A percentile compares a stretch with the other conserved stretches of the same genome.
phyloP scores from a whole-genome alignment of 2,888 invertebrate species.

The Zelleria hepariella region DNA sequence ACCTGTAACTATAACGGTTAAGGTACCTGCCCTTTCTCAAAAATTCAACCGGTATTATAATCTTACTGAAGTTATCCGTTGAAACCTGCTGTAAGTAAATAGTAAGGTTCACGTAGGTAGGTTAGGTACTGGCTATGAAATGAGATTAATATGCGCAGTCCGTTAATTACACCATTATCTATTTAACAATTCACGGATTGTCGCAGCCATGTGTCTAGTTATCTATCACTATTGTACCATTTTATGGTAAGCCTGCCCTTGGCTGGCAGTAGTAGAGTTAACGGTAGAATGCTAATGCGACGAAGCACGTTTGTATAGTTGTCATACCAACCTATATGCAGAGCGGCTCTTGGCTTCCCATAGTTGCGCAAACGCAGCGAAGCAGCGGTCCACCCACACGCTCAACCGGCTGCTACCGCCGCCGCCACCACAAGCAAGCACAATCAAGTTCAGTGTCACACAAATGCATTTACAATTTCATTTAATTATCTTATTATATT shows the following conservation, averaged over 20 bases:
- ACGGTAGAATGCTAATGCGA: slow-evolving; percentile 65
- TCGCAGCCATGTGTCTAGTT: not conserved
- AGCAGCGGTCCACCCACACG: slow-evolving; percentile 17
- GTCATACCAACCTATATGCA: slow-evolving; percentile 16
- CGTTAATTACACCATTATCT: not conserved
- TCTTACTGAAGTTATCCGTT: too few species aligned
- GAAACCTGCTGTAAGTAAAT: too few species aligned
- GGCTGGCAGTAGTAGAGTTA: slow-evolving; percentile 39
- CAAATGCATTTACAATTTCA: too few species aligned
- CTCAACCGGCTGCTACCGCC: slow-evolving; percentile 22
- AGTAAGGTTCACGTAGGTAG: too few species aligned
- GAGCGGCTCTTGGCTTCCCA: slow-evolving; percentile 20
- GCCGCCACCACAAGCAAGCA: slow-evolving; percentile 26
- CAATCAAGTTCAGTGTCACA: slow-evolving; percentile 61
- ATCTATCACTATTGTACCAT: not conserved
- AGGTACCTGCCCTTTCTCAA: too few species aligned
- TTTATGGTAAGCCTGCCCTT: slow-evolving; percentile 30
- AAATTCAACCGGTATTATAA: too few species aligned
- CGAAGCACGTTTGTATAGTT: slow-evolving; percentile 37
- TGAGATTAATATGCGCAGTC: not conserved
- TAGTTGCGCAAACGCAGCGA: slow-evolving; percentile 50
- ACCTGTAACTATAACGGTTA: too few species aligned
- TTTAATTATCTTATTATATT: too few species aligned
- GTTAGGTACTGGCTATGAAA: not conserved
- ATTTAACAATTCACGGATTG: not conserved